Percentiles rank a stretch among this genome's conserved stretches.
Evolutionary conservation across 2,888 invertebrate genomes (phyloP).

Genomic region (Lycophotia porphyrea): DNA sequence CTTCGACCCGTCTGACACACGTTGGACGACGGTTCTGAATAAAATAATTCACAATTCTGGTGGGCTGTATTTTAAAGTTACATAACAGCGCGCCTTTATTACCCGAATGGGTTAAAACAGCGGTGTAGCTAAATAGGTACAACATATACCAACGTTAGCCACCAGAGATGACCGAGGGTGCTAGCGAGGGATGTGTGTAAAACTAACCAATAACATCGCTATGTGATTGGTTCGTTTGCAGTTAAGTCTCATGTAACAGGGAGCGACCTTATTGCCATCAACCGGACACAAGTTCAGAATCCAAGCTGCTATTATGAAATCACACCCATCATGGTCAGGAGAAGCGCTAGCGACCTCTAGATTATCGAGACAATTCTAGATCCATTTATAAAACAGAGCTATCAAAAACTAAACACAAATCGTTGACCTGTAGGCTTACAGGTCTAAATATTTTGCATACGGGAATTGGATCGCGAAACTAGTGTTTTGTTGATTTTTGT

Average conservation of each 20-base stretch:
- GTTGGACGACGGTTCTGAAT: constrained; percentile 38
- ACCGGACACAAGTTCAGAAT: not conserved
- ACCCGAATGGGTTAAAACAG: not conserved
- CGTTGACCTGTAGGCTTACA: not conserved
- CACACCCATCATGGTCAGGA: not conserved
- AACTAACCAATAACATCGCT: too few relatives aligned
- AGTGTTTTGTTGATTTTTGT: constrained; percentile 9
- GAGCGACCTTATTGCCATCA: not conserved
- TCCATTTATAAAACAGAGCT: not conserved
- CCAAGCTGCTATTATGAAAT: not conserved
- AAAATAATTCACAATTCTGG: constrained; percentile 54
- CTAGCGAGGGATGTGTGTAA: too few relatives aligned
- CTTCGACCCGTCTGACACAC: constrained; percentile 44
- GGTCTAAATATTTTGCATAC: constrained; percentile 30
- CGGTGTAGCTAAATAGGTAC: not conserved
- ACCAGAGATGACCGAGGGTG: too few relatives aligned
- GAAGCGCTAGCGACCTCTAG: not conserved
- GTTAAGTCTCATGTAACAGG: too few relatives aligned
- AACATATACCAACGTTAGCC: too few relatives aligned
- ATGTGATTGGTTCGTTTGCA: too few relatives aligned
- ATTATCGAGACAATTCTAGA: not conserved
- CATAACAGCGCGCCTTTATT: not conserved
- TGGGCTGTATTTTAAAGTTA: constrained; percentile 1
- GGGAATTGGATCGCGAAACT: constrained; percentile 35
- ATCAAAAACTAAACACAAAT: constrained; percentile 21